phyloP scores from a whole-genome alignment of 2,888 invertebrate genomes.

The Apodemia mormo region DNA sequence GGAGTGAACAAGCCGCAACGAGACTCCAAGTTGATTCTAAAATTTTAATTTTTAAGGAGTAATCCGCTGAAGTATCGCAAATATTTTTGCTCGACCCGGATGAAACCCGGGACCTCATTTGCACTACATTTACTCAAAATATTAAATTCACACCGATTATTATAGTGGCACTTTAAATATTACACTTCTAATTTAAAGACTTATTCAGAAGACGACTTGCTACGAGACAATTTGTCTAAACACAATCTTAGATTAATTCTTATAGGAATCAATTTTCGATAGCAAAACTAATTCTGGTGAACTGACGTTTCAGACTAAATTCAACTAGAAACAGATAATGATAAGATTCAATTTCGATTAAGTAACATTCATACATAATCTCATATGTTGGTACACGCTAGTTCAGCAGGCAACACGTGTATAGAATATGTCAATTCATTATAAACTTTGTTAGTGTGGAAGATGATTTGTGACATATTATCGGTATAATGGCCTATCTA shows the following conservation, averaged over 20 bases:
- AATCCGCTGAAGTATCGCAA: too few species aligned
- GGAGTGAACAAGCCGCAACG: too few species aligned
- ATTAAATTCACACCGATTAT: neutral
- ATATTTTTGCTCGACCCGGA: too few species aligned
- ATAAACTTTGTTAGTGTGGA: constrained; percentile 73
- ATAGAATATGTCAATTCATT: constrained; percentile 80
- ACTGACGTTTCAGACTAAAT: constrained; percentile 30
- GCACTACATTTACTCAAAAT: neutral
- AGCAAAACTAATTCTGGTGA: constrained; percentile 34
- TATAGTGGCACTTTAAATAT: constrained; percentile 37
- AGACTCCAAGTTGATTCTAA: too few species aligned
- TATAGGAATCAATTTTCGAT: constrained; percentile 45
- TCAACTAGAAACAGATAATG: constrained; percentile 32
- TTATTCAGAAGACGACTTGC: constrained; percentile 22
- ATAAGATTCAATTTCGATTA: constrained; percentile 39
- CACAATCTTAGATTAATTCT: constrained; percentile 35
- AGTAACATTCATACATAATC: constrained; percentile 35
- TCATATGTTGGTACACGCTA: constrained; percentile 44
- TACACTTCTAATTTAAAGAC: constrained; percentile 46
- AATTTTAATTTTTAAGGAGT: too few species aligned
- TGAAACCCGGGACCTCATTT: neutral
- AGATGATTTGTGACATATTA: constrained; percentile 81
- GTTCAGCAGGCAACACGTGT: constrained; percentile 64
- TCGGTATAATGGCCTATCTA: constrained; percentile 73
- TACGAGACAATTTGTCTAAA: constrained; percentile 38